A percentile compares a stretch with the other conserved stretches of the same genome.
phyloP scores from a whole-genome alignment of 2,888 invertebrate species.

The Eupithecia subfuscata region DNA sequence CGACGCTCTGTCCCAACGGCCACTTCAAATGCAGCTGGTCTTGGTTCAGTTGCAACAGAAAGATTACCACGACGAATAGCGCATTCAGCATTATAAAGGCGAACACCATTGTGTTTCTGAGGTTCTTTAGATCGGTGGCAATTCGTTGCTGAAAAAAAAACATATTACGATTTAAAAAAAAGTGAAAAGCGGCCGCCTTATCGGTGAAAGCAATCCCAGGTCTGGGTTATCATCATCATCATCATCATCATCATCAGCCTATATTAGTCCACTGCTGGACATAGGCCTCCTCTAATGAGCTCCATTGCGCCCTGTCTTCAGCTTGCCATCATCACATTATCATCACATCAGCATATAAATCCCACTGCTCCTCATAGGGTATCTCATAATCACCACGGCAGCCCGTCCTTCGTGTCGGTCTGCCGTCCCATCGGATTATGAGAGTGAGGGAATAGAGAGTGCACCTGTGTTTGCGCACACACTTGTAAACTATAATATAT shows the following conservation, averaged over 20 bases:
- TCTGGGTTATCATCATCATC: no score
- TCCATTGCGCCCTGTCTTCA: no score
- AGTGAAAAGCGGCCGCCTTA: background rate
- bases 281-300: no score
- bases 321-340: no score
- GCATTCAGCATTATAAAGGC: constrained; percentile 99
- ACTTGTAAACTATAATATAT: no score
- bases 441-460: no score
- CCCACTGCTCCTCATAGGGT: background rate
- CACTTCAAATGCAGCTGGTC: constrained; percentile 96
- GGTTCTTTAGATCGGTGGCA: constrained; percentile 93
- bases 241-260: no score
- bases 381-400: background rate
- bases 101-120: constrained; percentile 96
- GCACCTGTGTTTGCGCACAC: no score
- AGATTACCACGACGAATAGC: constrained; percentile 97
- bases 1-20: constrained; percentile 95
- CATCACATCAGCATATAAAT: background rate
- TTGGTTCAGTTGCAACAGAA: constrained; percentile 98
- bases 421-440: no score
- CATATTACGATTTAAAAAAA: background rate
- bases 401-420: no score
- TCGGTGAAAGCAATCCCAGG: background rate
- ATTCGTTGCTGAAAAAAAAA: constrained; percentile 88
- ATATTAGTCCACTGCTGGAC: no score